Evolutionary conservation across 2,888 invertebrate genomes (phyloP).

Genomic region (Uloborus plumipes): DNA sequence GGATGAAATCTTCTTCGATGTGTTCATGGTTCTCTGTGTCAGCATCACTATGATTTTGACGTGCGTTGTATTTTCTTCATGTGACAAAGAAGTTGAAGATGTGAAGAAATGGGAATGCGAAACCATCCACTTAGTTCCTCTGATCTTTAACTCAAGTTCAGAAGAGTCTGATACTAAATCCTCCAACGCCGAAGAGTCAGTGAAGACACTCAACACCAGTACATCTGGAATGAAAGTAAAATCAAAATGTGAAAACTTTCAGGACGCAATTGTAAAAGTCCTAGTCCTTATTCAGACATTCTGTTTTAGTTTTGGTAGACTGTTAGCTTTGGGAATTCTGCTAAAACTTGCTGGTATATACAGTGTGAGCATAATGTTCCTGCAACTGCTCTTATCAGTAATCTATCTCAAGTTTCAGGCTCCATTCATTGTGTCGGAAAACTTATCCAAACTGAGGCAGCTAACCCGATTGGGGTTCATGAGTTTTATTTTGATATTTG

Average conservation of each 20-base stretch:
- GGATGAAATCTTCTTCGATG: constrained; percentile 32
- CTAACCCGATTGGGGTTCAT: constrained; percentile 43
- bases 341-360: constrained; percentile 52
- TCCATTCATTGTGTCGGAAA: constrained; percentile 42
- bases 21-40: constrained; percentile 20
- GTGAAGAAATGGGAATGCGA: constrained; percentile 51
- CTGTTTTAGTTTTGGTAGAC: constrained; percentile 46
- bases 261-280: constrained; percentile 4
- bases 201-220: background rate
- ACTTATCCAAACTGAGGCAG: constrained; percentile 49
- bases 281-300: constrained; percentile 42
- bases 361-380: constrained; percentile 48
- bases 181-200: background rate
- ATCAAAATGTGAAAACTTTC: background rate
- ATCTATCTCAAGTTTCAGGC: constrained; percentile 57
- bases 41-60: constrained; percentile 35
- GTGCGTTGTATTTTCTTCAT: constrained; percentile 31
- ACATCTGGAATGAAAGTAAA: background rate
- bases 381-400: constrained; percentile 45
- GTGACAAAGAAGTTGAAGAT: constrained; percentile 22
- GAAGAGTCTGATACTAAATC: background rate
- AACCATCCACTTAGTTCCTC: constrained; percentile 42
- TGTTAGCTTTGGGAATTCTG: constrained; percentile 53
- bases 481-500: constrained; percentile 56
- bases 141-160: constrained; percentile 23